Evolutionary conservation across 2,113 vertebrate species (phyloP), one percentile per base, ranked within the genome.

Genomic region (Salvator merianae): DNA sequence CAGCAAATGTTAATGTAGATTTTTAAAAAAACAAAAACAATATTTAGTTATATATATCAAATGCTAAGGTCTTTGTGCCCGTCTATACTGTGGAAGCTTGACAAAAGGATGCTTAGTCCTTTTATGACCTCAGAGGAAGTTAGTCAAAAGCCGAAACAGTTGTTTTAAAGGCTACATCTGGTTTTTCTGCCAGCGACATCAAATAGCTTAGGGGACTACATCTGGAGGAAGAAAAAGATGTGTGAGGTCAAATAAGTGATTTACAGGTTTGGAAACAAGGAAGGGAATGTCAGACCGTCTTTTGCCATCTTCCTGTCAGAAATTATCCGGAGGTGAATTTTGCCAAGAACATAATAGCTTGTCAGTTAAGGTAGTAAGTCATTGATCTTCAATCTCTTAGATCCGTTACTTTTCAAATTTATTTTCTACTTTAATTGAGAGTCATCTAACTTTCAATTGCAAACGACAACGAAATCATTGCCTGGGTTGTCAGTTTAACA

Each of bases 401-500:
- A 38, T 4, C 28, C 16, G 24, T 20, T 10, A n/a, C 14, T 1
- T 69, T 68, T 30, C 40, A 63, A 82, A 73, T 84, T n/a, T 7
- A 55, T 75, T 77, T 75, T 72, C 87, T 82, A 53, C 20, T 26
- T 84, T 82, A 80, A 76, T 12, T 76, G 59, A 89, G 36, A 81
- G 85, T 71, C 50, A 88, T 3, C 81, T 20, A 88, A n/a, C 40
- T 55, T 79, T 69, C 5, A 32, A 50, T 47, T 71, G 86, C 86
- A 70, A 83, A 74, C 75, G 40, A 77, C 2, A 69, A 77, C 76
- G 73, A 76, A 80, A 88, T 38, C 34, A n/a, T 83, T 78, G n/a
- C 6, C 18, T 69, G 4, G 2, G 79, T 77, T 80, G 53, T 76
- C 34, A 66, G 30, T 75, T 65, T 0, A 88, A 63, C 1, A 82